A percentile compares a stretch with the other conserved stretches of the same genome.
These are phyloP conservation scores for Pristiophorus japonicus DNA, from an alignment of 2,113 vertebrate species.

Conservation along the genomic window DNA sequence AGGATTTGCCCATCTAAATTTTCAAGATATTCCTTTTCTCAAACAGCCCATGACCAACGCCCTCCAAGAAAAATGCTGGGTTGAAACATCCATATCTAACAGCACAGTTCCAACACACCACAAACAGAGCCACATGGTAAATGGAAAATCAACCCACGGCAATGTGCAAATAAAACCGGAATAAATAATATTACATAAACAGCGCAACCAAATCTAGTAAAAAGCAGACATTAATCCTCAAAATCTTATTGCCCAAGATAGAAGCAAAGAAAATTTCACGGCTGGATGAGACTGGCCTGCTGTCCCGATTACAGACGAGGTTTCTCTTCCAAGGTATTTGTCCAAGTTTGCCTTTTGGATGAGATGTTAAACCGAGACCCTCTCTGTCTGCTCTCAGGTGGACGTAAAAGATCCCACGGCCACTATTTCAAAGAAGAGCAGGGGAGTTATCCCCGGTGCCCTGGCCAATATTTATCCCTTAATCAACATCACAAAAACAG, in stretches of 20 bases:
- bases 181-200: neutral
- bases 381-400: no score
- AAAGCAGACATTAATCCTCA: neutral
- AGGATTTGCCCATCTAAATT: neutral
- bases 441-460: no score
- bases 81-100: neutral
- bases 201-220: neutral
- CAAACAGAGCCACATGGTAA: conserved; percentile 29
- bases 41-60: neutral
- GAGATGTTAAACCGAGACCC: no score
- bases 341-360: no score
- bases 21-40: neutral
- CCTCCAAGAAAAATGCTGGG: neutral
- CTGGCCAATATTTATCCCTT: no score
- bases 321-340: neutral
- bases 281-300: neutral
- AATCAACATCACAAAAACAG: no score
- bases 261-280: neutral
- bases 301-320: neutral
- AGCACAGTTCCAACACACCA: neutral
- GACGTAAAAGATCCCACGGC: no score
- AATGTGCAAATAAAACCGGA: neutral
- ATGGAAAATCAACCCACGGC: neutral
- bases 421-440: no score
- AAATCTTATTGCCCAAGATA: neutral